Evolutionary conservation across 2,888 invertebrate species (phyloP).

Genomic region (Metalampra italica): DNA sequence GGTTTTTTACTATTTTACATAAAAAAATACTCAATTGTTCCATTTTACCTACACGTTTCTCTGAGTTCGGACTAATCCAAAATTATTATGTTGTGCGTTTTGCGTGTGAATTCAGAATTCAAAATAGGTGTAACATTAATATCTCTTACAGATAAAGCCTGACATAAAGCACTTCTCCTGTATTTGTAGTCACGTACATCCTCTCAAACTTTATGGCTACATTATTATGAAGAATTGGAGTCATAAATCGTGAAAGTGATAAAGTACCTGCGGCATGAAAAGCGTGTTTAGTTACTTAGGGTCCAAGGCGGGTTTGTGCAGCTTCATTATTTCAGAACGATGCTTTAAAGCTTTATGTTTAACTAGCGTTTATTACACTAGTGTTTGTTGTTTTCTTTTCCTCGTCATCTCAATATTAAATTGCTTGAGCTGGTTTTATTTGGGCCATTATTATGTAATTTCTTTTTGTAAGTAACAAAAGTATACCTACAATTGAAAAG

Average conservation of each 20-base stretch:
- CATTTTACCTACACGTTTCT: too few species aligned
- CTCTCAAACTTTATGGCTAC: slow-evolving; percentile 1
- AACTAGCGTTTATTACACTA: background rate
- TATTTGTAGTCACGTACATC: background rate
- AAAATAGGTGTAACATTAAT: too few species aligned
- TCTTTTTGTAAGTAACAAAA: too few species aligned
- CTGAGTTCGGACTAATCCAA: too few species aligned
- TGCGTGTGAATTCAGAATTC: too few species aligned
- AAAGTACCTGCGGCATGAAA: background rate
- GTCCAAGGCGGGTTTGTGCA: background rate
- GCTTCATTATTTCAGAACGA: background rate
- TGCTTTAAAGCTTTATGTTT: background rate
- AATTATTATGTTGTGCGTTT: too few species aligned
- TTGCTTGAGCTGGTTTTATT: slow-evolving; percentile 8
- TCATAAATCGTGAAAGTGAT: slow-evolving; percentile 1
- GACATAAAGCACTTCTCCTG: background rate
- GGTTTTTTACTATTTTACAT: too few species aligned
- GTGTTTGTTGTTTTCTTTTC: background rate
- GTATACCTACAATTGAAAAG: too few species aligned
- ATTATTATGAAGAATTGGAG: slow-evolving; percentile 1
- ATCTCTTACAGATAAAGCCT: background rate
- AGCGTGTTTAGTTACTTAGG: background rate
- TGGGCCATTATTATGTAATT: background rate
- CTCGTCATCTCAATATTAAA: slow-evolving; percentile 6
- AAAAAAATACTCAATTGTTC: too few species aligned